Conservation (phyloP, 1,140 invertebrate species). For the Lucilia cuprina region DNA sequence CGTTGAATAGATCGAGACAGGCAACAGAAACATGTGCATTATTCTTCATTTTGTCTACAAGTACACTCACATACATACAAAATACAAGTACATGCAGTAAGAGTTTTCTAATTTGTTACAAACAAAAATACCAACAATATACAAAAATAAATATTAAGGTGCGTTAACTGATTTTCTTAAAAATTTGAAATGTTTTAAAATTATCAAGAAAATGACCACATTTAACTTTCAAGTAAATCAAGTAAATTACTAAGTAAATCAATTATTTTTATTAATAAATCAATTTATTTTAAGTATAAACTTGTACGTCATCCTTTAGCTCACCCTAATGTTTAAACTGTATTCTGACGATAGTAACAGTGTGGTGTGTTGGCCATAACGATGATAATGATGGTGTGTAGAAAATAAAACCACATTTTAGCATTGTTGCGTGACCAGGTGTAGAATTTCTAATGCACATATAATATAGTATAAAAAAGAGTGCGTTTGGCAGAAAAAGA, state of each 20-base stretch:
- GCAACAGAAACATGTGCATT: background rate
- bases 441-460: constrained; percentile 26
- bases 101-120: background rate
- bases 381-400: background rate
- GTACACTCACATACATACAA: background rate
- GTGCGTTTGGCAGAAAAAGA: background rate
- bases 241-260: no score
- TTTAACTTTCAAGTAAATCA: no score
- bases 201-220: no score
- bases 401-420: background rate
- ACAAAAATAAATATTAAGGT: background rate
- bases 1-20: background rate
- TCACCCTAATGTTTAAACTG: background rate
- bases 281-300: no score
- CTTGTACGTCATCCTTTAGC: no score
- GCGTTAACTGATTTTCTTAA: no score
- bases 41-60: background rate
- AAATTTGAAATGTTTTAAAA: no score
- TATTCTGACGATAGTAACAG: background rate
- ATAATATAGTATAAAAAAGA: background rate
- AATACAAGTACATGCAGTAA: background rate
- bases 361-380: constrained; percentile 16
- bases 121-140: background rate
- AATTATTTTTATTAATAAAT: no score
- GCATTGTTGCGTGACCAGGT: constrained; percentile 9